A percentile compares a stretch with the other conserved stretches of the same genome.
Conservation (phyloP, 2,113 vertebrate genomes). For the Rousettus leschenaultii region DNA sequence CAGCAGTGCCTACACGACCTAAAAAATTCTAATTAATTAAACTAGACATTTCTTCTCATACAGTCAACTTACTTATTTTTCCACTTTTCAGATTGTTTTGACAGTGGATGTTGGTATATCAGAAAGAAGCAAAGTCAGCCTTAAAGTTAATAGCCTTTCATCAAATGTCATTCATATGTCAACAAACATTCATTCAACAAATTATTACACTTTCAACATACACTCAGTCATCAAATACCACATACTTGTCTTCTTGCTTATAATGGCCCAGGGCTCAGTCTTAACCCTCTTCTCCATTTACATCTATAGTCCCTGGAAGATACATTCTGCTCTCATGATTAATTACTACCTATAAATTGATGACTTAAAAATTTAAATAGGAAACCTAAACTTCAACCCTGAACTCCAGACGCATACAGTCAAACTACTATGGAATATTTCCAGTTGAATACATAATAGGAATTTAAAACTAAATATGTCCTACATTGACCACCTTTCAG, state of each 20-base stretch:
- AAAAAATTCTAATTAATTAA: constrained; percentile 23
- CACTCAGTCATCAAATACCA: neutral
- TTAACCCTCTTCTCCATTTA: neutral
- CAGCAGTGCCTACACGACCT: neutral
- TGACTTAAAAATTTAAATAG: neutral
- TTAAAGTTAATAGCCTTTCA: constrained; percentile 42
- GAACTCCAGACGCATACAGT: neutral
- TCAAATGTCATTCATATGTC: neutral
- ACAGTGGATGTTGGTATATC: neutral
- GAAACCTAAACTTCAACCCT: neutral
- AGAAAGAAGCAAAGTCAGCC: neutral
- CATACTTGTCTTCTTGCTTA: neutral
- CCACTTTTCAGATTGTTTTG: constrained; percentile 15
- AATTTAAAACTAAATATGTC: neutral
- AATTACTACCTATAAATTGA: neutral
- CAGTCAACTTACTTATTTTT: constrained; percentile 4
- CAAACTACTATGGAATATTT: neutral
- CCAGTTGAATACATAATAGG: neutral
- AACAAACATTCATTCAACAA: neutral
- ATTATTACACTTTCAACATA: neutral
- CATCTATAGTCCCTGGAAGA: neutral
- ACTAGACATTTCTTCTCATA: constrained; percentile 9
- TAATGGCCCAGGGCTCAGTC: neutral
- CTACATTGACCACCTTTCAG: neutral
- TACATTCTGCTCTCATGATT: neutral